Conservation (phyloP, 2,888 invertebrate species). For the Melinaea menophilus region DNA sequence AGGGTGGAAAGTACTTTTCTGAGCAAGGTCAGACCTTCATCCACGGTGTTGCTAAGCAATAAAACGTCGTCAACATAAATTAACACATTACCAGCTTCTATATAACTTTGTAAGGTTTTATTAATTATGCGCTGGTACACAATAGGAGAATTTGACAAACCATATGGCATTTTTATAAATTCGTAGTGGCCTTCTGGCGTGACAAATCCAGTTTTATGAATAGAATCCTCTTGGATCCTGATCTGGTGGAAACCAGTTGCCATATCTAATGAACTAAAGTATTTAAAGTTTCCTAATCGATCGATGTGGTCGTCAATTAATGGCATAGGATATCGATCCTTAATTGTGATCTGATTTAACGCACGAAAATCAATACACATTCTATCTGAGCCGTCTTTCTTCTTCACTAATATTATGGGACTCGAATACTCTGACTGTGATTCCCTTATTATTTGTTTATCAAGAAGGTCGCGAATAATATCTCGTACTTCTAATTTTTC, state of each 20-base stretch:
- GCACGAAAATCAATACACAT: constrained; percentile 28
- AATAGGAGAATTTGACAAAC: constrained; percentile 24
- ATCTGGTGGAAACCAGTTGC: too few species aligned
- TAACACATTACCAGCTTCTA: constrained; percentile 9
- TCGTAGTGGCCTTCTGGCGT: constrained; percentile 28
- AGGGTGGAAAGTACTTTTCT: constrained; percentile 22
- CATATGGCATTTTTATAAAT: constrained; percentile 27
- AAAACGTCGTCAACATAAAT: constrained; percentile 32
- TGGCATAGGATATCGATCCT: constrained; percentile 32
- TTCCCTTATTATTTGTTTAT: too few species aligned
- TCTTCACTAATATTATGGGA: constrained; percentile 30
- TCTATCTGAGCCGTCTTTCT: constrained; percentile 9
- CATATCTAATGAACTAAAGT: constrained; percentile 24
- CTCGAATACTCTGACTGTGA: background rate
- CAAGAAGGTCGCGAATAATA: too few species aligned
- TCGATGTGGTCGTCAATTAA: constrained; percentile 23
- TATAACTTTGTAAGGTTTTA: constrained; percentile 11
- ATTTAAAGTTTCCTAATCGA: constrained; percentile 17
- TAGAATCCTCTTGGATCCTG: too few species aligned
- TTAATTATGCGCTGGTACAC: constrained; percentile 32
- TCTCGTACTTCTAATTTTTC: too few species aligned
- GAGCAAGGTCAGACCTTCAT: constrained; percentile 21
- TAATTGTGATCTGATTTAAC: constrained; percentile 31
- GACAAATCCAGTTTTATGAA: constrained; percentile 18
- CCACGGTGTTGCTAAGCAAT: constrained; percentile 19